These are phyloP conservation scores for Nomada fucata DNA, from an alignment of 2,888 invertebrate genomes.

Conservation along the genomic window DNA sequence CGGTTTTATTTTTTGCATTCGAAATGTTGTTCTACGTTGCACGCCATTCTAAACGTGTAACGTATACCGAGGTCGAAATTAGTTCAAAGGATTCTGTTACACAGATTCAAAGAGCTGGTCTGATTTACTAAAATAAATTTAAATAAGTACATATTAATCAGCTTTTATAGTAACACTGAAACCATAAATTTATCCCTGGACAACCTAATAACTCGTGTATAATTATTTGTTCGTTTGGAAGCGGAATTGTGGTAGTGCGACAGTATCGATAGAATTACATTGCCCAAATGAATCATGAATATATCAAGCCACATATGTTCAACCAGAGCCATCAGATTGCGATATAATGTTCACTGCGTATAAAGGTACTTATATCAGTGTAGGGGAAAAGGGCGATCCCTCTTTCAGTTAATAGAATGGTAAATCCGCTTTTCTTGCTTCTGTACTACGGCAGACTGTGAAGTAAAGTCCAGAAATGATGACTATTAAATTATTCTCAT, in stretches of 20 bases:
- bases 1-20: too few species aligned
- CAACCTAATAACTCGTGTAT: neutral
- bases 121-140: too few species aligned
- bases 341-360: neutral
- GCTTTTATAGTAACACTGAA: too few species aligned
- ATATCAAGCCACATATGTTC: slow-evolving; percentile 25
- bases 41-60: too few species aligned
- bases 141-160: too few species aligned
- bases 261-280: slow-evolving; percentile 15
- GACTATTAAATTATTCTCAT: neutral
- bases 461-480: neutral
- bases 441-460: neutral
- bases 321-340: slow-evolving; percentile 16
- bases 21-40: too few species aligned
- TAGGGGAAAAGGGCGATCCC: slow-evolving; percentile 10
- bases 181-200: too few species aligned
- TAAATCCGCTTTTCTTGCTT: slow-evolving; percentile 17
- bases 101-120: too few species aligned
- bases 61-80: too few species aligned
- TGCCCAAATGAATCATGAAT: slow-evolving; percentile 22
- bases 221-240: slow-evolving; percentile 7
- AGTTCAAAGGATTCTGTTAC: too few species aligned
- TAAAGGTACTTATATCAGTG: slow-evolving; percentile 17
- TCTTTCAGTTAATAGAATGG: slow-evolving; percentile 13
- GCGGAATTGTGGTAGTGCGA: neutral